A percentile compares a stretch with the other conserved stretches of the same genome.
Evolutionary conservation across 2,888 invertebrate genomes (phyloP).

Genomic region (Ophraella communa): DNA sequence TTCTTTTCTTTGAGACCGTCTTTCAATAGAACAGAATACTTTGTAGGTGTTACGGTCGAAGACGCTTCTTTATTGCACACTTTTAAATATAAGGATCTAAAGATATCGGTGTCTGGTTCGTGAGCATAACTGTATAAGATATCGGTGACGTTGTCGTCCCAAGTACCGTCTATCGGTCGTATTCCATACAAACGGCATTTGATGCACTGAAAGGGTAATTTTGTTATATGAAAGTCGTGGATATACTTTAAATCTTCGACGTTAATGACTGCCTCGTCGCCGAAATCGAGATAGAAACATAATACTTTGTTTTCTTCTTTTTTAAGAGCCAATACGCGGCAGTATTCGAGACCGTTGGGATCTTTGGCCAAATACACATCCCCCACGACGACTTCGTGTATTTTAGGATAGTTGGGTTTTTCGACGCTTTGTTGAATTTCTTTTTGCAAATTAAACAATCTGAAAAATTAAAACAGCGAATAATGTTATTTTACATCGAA

Average conservation of each 20-base stretch:
- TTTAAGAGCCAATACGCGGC: constrained; percentile 61
- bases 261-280: constrained; percentile 62
- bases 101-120: constrained; percentile 55
- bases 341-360: constrained; percentile 59
- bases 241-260: constrained; percentile 61
- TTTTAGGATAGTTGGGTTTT: constrained; percentile 45
- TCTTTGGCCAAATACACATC: constrained; percentile 64
- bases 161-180: constrained; percentile 59
- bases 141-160: constrained; percentile 64
- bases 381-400: constrained; percentile 53
- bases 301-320: constrained; percentile 58
- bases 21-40: constrained; percentile 62
- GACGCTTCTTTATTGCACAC: constrained; percentile 53
- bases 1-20: constrained; percentile 60
- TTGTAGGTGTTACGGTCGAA: constrained; percentile 37
- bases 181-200: constrained; percentile 68
- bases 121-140: constrained; percentile 62
- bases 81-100: constrained; percentile 61
- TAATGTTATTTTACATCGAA: no score
- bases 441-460: constrained; percentile 40
- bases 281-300: constrained; percentile 70
- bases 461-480: constrained; percentile 24
- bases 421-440: constrained; percentile 39
- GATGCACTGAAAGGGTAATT: constrained; percentile 69
- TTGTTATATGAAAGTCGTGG: constrained; percentile 61